These are phyloP conservation scores for Drosophila kanapiae DNA, from an alignment of 1,140 invertebrate species.

Conservation along the genomic window DNA sequence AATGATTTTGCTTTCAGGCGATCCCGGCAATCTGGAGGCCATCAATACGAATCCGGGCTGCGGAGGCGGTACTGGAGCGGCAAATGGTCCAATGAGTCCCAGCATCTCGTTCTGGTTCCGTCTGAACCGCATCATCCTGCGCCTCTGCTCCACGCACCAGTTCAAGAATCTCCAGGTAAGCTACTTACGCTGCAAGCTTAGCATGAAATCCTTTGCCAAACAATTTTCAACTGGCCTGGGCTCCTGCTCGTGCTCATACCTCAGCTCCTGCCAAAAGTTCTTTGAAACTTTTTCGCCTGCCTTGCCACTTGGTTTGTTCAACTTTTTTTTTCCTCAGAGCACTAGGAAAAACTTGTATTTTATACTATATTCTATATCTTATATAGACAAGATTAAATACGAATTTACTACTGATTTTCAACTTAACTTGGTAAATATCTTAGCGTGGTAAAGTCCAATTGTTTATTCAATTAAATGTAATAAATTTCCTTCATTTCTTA, in stretches of 20 bases:
- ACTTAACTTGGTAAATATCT: background rate
- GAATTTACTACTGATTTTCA: background rate
- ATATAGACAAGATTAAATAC: background rate
- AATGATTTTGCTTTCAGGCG: constrained; percentile 37
- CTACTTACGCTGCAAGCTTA: constrained; percentile 58
- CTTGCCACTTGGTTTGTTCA: constrained; percentile 29
- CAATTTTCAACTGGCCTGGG: constrained; percentile 28
- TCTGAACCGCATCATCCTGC: constrained; percentile 81
- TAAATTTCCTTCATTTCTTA: too few species aligned
- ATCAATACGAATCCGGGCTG: constrained; percentile 59
- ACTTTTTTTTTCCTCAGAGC: constrained; percentile 8
- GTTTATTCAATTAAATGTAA: background rate
- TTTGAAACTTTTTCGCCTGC: constrained; percentile 39
- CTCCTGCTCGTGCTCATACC: background rate
- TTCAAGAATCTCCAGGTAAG: constrained; percentile 90
- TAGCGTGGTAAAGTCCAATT: too few species aligned
- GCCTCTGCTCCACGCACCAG: constrained; percentile 88
- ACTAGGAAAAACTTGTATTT: constrained; percentile 5
- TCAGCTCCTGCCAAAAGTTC: constrained; percentile 3
- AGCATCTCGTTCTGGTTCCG: constrained; percentile 85
- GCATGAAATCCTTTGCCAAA: constrained; percentile 48
- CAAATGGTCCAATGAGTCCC: constrained; percentile 65
- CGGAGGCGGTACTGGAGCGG: constrained; percentile 48
- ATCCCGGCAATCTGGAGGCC: constrained; percentile 63
- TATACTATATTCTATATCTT: background rate